Percentiles rank a stretch among this genome's conserved stretches.
phyloP scores from a whole-genome alignment of 2,888 invertebrate species.

The Helobdella robusta region DNA sequence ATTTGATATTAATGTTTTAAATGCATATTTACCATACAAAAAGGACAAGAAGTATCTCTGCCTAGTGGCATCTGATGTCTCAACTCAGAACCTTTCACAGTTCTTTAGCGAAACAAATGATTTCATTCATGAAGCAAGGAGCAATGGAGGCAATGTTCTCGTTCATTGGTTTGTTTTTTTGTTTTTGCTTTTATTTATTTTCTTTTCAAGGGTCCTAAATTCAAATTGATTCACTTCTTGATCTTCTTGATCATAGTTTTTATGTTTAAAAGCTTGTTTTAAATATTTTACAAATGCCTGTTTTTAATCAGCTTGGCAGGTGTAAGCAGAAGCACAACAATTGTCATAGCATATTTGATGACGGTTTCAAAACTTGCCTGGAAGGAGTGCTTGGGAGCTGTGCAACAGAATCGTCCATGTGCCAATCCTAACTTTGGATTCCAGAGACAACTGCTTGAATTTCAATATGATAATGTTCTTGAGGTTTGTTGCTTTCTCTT shows the following conservation, averaged over 20 bases:
- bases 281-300: neutral
- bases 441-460: conserved; percentile 83
- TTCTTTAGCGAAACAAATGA: conserved; percentile 88
- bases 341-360: conserved; percentile 92
- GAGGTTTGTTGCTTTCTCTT: too few relatives aligned
- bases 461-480: conserved; percentile 39
- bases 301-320: conserved; percentile 68
- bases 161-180: conserved; percentile 73
- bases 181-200: neutral
- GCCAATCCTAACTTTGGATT: conserved; percentile 94
- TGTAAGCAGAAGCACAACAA: conserved; percentile 90
- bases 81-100: conserved; percentile 83
- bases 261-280: neutral
- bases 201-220: neutral
- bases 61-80: conserved; percentile 87
- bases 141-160: conserved; percentile 72
- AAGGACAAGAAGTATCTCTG: conserved; percentile 92
- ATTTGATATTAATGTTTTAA: too few relatives aligned
- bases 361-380: conserved; percentile 77
- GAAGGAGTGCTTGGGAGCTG: conserved; percentile 85
- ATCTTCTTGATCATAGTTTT: neutral
- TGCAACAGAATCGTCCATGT: conserved; percentile 77
- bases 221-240: neutral
- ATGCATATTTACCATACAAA: too few relatives aligned
- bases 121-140: conserved; percentile 84